Evolutionary conservation across 2,888 invertebrate genomes (phyloP), one percentile per base, ranked within the genome.

Genomic region (Zhuqinia jingwanae): DNA sequence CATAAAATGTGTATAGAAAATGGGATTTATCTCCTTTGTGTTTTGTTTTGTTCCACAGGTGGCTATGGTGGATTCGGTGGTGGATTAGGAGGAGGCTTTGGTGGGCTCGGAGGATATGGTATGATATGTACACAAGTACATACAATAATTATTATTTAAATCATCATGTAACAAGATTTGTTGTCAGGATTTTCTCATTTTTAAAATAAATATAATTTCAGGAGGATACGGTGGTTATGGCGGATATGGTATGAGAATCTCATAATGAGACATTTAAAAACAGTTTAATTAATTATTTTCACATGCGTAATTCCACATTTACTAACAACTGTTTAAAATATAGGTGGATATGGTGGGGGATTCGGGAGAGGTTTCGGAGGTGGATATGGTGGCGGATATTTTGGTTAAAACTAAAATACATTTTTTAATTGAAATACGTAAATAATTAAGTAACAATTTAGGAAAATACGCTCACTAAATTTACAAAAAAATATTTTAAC

Each of bases 11-110:
- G 17, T n/a, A n/a, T 36, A 65, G n/a, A n/a, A n/a, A 65, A 65
- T 8, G 10, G 17, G 15, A 11, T 36, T 68, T 22, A 45, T 68
- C 45, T 10, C 36, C 42, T 15, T 27, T 47, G 20, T 47, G 42
- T 15, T 27, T 76, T 36, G 17, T 10, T 56, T 58, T 70, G n/a
- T 8, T n/a, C 75, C n/a, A 76, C 82, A 83, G 82, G 82, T 76
- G 82, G 81, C 22, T 80, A 56, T 45, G 80, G 81, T 22, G 53
- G 56, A 0, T 3, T 17, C 20, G 68, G 78, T 27, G 76, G 76
- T 63, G 87, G 87, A 60, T 79, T 56, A 60, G 79, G 83, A 53
- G 70, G 53, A 22, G 50, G 77, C 56, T 20, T 58, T 45, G 58
- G 58, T 36, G 81, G 81, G 0, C 15, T 53, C 27, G 82, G 82